Percentiles rank a stretch among this genome's conserved stretches.
Conservation (phyloP, 2,797 vertebrate genomes). For the Columba guinea region DNA sequence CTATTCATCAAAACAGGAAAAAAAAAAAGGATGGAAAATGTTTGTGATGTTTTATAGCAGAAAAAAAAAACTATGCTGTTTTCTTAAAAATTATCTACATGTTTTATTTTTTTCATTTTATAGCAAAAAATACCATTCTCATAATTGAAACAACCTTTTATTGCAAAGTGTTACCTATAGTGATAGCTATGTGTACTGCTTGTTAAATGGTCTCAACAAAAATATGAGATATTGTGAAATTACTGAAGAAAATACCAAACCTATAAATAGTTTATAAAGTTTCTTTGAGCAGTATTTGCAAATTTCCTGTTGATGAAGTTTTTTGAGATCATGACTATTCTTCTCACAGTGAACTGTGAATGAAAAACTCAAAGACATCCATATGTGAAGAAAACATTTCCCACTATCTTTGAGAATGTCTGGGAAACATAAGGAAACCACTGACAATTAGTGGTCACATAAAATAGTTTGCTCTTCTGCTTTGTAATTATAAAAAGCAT, state of each 20-base stretch:
- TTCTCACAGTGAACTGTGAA: background rate
- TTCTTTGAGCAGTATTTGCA: background rate
- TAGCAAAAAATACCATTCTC: background rate
- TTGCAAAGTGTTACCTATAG: background rate
- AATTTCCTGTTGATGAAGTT: background rate
- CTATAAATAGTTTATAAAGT: background rate
- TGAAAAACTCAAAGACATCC: background rate
- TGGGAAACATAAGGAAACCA: constrained; percentile 61
- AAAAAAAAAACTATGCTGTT: background rate
- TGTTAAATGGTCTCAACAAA: background rate
- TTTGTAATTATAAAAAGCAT: constrained; percentile 36
- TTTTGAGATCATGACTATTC: background rate
- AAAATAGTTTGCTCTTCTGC: constrained; percentile 47
- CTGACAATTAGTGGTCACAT: constrained; percentile 57
- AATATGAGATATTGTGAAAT: background rate
- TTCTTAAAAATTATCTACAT: background rate
- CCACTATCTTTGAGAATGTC: constrained; percentile 38
- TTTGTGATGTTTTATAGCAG: background rate
- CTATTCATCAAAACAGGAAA: background rate
- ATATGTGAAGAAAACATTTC: constrained; percentile 34
- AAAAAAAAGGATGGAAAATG: background rate
- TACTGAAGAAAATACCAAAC: background rate
- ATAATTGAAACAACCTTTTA: background rate
- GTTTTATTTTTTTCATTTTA: background rate
- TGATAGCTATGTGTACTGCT: background rate